Evolutionary conservation across 2,113 vertebrate species (phyloP).

Genomic region (Asarcornis scutulata): DNA sequence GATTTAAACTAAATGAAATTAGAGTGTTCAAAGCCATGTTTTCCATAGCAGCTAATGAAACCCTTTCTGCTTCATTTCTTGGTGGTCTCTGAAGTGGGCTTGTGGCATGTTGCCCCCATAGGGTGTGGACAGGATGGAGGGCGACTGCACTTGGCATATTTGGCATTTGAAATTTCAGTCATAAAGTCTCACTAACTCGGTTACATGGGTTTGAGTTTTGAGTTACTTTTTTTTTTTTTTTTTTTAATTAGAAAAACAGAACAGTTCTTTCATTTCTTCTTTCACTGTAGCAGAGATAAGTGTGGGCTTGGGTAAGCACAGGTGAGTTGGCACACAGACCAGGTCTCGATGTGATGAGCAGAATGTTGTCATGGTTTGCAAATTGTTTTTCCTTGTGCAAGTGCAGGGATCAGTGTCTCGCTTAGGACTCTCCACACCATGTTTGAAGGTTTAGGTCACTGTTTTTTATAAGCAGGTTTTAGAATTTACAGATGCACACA

Average conservation of each 20-base stretch:
- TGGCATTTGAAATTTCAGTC: background rate
- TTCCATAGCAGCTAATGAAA: background rate
- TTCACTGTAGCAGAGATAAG: fast-evolving
- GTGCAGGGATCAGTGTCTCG: fast-evolving
- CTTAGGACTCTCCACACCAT: fast-evolving
- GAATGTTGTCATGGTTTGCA: background rate
- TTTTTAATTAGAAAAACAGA: background rate
- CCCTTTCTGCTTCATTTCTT: background rate
- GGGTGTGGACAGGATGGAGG: fast-evolving
- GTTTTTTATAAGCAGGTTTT: background rate
- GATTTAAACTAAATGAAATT: background rate
- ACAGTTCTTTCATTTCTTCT: background rate
- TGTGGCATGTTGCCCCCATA: fast-evolving
- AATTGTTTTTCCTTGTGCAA: background rate
- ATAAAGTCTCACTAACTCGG: background rate
- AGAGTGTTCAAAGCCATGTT: background rate
- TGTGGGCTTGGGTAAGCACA: fast-evolving
- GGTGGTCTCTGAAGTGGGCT: background rate
- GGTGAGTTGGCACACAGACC: background rate
- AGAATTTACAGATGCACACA: background rate
- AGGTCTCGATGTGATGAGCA: fast-evolving
- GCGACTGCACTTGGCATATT: background rate
- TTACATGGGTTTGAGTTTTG: background rate
- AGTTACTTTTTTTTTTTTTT: background rate
- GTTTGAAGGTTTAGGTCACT: background rate